These are phyloP conservation scores for Entomobrya multifasciata DNA, from an alignment of 2,888 invertebrate species.

Conservation along the genomic window DNA sequence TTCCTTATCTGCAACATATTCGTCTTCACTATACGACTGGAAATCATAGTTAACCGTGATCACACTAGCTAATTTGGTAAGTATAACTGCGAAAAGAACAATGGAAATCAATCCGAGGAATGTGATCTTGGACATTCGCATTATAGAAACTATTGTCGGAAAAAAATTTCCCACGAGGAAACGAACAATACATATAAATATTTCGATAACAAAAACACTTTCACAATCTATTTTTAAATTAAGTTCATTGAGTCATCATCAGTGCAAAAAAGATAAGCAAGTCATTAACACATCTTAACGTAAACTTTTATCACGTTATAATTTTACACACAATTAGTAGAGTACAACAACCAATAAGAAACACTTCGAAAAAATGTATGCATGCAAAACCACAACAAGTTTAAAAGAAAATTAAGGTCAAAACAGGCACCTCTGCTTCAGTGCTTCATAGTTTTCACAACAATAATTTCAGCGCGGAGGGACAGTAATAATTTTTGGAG, in stretches of 20 bases:
- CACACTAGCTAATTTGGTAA: slow-evolving; percentile 87
- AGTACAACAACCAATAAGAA: too few species aligned
- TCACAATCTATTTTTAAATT: too few species aligned
- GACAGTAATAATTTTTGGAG: not conserved
- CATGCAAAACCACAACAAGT: too few species aligned
- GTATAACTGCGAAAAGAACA: slow-evolving; percentile 86
- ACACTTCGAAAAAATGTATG: too few species aligned
- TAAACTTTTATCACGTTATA: too few species aligned
- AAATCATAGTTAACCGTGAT: slow-evolving; percentile 84
- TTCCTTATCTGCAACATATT: slow-evolving; percentile 71
- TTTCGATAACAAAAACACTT: too few species aligned
- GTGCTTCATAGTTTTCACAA: not conserved
- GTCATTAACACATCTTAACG: too few species aligned
- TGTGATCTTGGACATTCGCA: slow-evolving; percentile 86
- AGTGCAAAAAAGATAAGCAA: too few species aligned
- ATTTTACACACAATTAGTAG: too few species aligned
- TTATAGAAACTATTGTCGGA: slow-evolving; percentile 80
- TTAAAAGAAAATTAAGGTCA: too few species aligned
- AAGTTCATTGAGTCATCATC: too few species aligned
- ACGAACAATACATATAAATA: not conserved
- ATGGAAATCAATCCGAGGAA: slow-evolving; percentile 85
- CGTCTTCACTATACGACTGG: slow-evolving; percentile 80
- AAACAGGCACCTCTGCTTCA: too few species aligned
- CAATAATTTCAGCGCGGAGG: not conserved
- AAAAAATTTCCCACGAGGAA: not conserved